Base-by-base conservation (phyloP, 1,140 invertebrate species). In the Gryon sp. region DNA sequence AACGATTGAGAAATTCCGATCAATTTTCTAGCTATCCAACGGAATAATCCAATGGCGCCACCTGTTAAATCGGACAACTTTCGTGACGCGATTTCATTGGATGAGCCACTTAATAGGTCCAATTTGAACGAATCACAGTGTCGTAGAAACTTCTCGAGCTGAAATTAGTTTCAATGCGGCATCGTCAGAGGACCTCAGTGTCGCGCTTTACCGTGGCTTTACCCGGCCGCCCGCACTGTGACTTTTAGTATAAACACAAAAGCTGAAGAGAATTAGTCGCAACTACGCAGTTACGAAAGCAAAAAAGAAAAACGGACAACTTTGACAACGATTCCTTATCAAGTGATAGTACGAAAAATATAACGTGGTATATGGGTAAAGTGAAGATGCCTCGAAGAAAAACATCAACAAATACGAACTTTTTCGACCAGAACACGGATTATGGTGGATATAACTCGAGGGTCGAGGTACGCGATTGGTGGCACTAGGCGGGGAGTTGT, bases 341-440 rank as follows among this genome's bases (percentile, higher is more conserved):
- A 26, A n/a, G 36, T 57, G 52, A 41, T 12, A 14, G 12, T 38
- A 26, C n/a, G n/a, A 11, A 45, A 52, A 11, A 24, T 8, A 32
- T 16, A 12, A 22, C 28, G 11, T 12, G 2, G 41, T 53, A 41
- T 36, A 70, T 70, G 66, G 66, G 66, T 36, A 70, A 70, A 70
- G 66, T 70, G 66, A 53, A 24, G 32, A 62, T 70, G 66, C 66
- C 66, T 36, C 66, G 66, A 2, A 24, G 55, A 22, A 70, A 20
- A 70, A 24, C 55, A 11, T 26, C 66, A 11, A 53, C 55, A 2
- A 53, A 53, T 5, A 53, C 46, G 7, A 70, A 53, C 48, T 60
- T 36, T 62, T 70, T 70, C 48, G 40, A 60, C 7, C 55, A 70
- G 8, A 60, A 43, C 15, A 4, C 38, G 55, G 55, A 60, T 38